Conservation (phyloP, 2,797 vertebrate genomes). For the Enteromius unitaeniatus region DNA sequence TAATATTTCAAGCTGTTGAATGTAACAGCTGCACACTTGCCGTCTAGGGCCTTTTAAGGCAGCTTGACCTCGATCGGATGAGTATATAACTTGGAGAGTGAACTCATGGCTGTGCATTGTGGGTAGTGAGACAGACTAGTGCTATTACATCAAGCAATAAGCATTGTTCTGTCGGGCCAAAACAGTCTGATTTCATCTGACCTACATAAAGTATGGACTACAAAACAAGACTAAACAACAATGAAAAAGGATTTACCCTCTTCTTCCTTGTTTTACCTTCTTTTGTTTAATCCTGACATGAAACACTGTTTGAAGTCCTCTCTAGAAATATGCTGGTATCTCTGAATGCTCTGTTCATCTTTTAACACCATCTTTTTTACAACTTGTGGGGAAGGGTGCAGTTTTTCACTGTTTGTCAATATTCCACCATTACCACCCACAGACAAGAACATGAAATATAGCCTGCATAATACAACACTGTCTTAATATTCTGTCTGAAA, state of each 20-base stretch:
- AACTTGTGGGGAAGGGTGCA: background rate
- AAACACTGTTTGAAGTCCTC: background rate
- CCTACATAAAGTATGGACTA: constrained; percentile 70
- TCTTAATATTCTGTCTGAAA: constrained; percentile 64
- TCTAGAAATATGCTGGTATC: constrained; percentile 16
- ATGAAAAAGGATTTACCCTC: constrained; percentile 46
- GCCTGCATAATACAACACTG: background rate
- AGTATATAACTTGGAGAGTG: constrained; percentile 66
- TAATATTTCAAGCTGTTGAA: constrained; percentile 56
- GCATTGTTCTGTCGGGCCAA: constrained; percentile 63
- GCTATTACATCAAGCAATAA: constrained; percentile 61
- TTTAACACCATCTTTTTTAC: background rate
- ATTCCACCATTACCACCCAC: constrained; percentile 42
- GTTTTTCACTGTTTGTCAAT: constrained; percentile 13
- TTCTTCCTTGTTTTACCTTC: background rate
- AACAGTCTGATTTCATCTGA: constrained; percentile 66
- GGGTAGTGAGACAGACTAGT: constrained; percentile 61
- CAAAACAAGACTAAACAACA: constrained; percentile 32
- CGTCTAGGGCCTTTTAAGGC: constrained; percentile 62
- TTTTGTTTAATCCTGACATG: background rate
- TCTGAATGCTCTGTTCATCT: background rate
- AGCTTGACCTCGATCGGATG: constrained; percentile 59
- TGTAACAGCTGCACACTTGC: constrained; percentile 56
- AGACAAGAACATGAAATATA: constrained; percentile 43
- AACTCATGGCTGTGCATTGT: constrained; percentile 63